Percentiles rank a stretch among this genome's conserved stretches.
Conservation (phyloP, 2,113 vertebrate species). For the Setophaga petechia region DNA sequence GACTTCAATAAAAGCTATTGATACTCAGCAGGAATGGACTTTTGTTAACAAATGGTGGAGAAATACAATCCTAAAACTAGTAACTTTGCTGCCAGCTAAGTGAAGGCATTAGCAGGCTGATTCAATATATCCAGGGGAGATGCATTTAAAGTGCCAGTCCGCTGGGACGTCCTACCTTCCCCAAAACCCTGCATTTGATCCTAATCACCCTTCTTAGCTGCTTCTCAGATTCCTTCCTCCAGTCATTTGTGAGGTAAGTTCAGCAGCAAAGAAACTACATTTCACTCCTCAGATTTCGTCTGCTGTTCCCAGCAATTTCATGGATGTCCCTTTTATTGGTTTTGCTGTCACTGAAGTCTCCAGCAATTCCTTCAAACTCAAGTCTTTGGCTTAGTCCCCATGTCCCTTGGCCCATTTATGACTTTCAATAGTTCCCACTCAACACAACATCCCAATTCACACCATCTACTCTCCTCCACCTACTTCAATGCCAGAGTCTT, state of each 20-base stretch:
- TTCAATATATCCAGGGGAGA: not conserved
- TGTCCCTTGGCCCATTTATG: not conserved
- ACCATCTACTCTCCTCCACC: not conserved
- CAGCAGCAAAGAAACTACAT: not conserved
- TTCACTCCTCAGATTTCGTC: not conserved
- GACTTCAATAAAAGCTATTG: not conserved
- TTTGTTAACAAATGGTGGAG: not conserved
- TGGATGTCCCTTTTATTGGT: not conserved
- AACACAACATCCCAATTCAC: not conserved
- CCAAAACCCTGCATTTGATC: not conserved
- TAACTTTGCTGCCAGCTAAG: not conserved
- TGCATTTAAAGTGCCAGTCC: not conserved
- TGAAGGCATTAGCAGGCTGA: not conserved
- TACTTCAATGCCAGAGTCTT: not conserved
- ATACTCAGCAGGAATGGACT: not conserved
- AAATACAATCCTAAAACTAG: constrained; percentile 26
- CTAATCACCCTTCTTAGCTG: not conserved
- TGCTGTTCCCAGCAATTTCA: not conserved
- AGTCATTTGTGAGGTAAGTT: not conserved
- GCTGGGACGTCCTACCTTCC: not conserved
- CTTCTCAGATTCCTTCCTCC: not conserved
- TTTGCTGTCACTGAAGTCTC: not conserved
- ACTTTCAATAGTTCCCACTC: not conserved
- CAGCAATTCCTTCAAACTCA: not conserved
- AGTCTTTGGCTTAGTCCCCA: not conserved